These are phyloP conservation scores for Cryptoprocta ferox DNA, from an alignment of 2,797 vertebrate species.

Conservation along the genomic window DNA sequence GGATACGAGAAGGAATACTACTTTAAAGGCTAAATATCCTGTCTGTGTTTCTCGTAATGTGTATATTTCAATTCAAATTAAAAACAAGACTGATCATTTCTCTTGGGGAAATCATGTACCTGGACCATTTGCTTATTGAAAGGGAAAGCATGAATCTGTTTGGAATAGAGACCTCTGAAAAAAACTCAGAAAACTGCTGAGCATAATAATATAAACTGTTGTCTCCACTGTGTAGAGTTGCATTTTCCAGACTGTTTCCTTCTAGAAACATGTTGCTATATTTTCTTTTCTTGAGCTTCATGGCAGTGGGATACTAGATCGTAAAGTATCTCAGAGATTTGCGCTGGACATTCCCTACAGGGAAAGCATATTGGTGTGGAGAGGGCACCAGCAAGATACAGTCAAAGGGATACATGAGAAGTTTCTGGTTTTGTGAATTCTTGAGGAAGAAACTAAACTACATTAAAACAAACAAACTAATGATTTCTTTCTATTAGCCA, in stretches of 20 bases:
- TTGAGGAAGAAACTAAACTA: not conserved
- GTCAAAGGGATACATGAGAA: not conserved
- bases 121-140: not conserved
- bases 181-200: not conserved
- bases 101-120: not conserved
- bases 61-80: not conserved
- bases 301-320: not conserved
- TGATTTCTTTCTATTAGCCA: not conserved
- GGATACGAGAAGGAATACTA: not conserved
- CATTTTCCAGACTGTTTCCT: not conserved
- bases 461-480: not conserved
- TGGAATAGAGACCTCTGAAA: not conserved
- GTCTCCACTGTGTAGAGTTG: not conserved
- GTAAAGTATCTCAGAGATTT: not conserved
- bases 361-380: not conserved
- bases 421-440: not conserved
- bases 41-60: not conserved
- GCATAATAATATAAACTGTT: not conserved
- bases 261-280: not conserved
- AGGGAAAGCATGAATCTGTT: not conserved
- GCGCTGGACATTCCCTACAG: fast-evolving
- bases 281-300: not conserved
- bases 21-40: not conserved
- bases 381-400: fast-evolving
- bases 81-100: not conserved